Conservation (phyloP, 37 sponge, comb jelly and placozoan species). For the Aphrocallistes beatrix region DNA sequence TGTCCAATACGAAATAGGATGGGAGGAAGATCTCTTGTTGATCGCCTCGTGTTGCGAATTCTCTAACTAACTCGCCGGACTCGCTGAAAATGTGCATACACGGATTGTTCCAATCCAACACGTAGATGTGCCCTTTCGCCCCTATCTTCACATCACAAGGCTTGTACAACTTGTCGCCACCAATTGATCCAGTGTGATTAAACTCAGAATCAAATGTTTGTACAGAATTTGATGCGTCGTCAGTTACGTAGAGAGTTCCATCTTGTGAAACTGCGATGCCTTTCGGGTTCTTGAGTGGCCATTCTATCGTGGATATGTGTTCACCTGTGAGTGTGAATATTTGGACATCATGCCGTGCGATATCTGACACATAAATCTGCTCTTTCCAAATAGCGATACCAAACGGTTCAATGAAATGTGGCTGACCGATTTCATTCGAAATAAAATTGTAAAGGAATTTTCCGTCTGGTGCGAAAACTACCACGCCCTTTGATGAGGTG, state of each 20-base stretch:
- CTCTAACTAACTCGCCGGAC: neutral
- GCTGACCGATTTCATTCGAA: constrained; percentile 13
- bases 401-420: neutral
- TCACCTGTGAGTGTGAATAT: constrained; percentile 5
- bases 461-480: constrained; percentile 14
- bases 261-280: neutral
- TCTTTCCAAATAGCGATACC: constrained; percentile 9
- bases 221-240: neutral
- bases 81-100: constrained; percentile 5
- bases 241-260: constrained; percentile 3
- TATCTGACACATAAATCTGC: neutral
- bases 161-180: constrained; percentile 7
- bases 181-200: neutral
- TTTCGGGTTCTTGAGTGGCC: neutral
- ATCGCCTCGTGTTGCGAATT: constrained; percentile 15
- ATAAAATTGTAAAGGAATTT: neutral
- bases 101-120: neutral
- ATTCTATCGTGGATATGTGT: neutral
- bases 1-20: neutral
- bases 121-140: neutral
- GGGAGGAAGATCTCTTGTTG: constrained; percentile 12
- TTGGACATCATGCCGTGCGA: neutral
- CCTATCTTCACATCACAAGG: neutral
- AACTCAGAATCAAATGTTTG: neutral
- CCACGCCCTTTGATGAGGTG: neutral